Percentiles rank a stretch among this genome's conserved stretches.
phyloP scores from a whole-genome alignment of 1,140 invertebrate genomes.

The Zaprionus ornatus region DNA sequence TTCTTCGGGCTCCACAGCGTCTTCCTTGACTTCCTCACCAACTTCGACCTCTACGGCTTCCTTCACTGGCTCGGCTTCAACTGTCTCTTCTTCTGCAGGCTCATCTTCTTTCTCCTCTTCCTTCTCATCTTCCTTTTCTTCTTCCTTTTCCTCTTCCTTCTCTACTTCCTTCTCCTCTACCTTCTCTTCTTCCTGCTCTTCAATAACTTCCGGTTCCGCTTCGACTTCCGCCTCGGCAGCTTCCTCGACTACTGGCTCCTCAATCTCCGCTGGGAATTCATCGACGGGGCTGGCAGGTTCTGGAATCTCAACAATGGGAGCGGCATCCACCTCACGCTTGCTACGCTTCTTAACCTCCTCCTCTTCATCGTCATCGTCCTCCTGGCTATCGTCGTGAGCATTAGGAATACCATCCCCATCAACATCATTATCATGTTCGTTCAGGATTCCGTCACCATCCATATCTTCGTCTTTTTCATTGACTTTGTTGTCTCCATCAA shows the following conservation, averaged over 20 bases:
- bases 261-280: conserved; percentile 65
- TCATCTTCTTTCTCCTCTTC: conserved; percentile 42
- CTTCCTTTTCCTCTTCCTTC: conserved; percentile 9
- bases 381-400: conserved; percentile 65
- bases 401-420: conserved; percentile 83
- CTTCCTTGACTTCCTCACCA: conserved; percentile 41
- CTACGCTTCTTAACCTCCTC: conserved; percentile 62
- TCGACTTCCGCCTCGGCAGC: conserved; percentile 35
- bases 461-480: conserved; percentile 68
- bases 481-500: conserved; percentile 45
- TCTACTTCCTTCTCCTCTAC: conserved; percentile 63
- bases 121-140: conserved; percentile 14
- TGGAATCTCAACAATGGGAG: conserved; percentile 54
- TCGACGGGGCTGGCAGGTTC: conserved; percentile 81
- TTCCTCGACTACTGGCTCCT: conserved; percentile 68
- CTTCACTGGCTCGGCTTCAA: conserved; percentile 52
- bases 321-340: conserved; percentile 83
- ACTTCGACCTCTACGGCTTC: conserved; percentile 51
- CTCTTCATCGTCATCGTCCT: conserved; percentile 54
- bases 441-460: conserved; percentile 72
- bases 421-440: conserved; percentile 81
- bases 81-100: conserved; percentile 58
- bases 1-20: conserved; percentile 48
- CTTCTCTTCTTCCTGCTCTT: conserved; percentile 85
- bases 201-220: conserved; percentile 56